Evolutionary conservation across 2,113 vertebrate species (phyloP), one percentile per base, ranked within the genome.

Genomic region (Mesembrinibis cayennensis): DNA sequence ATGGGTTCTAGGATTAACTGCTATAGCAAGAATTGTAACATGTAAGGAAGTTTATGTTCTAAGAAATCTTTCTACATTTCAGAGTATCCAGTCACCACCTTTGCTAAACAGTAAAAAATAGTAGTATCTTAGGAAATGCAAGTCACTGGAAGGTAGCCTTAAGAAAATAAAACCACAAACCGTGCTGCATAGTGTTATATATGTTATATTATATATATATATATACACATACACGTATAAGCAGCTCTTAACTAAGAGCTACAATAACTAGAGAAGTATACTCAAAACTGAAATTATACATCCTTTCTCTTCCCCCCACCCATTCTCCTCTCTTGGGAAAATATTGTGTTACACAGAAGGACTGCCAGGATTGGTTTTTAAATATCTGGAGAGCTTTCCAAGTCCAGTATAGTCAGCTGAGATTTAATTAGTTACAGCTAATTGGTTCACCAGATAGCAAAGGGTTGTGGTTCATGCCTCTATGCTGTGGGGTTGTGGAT

Each of bases 181-280:
- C 6, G 6, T 55, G 30, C 32, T 72, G 11, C 19, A 61, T 71
- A 55, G 13, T 78, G n/a, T 30, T 34, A 17, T 22, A 12, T 44
- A 44, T 30, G 44, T 15, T 40, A 8, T 55, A 42, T 42, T 25
- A 8, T 40, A 8, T 50, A 42, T 42, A 16, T 25, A 16, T 25
- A 27, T 15, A 70, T 7, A 4, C 2, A 27, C 17, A 70, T 7
- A 4, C 2, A 4, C 2, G 6, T 13, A 26, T 13, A 49, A 82
- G 21, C 16, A 66, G 34, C 13, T 72, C 49, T 66, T 91, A 55
- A 34, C 18, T 62, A 56, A 78, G 22, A 4, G 0, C 44, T 53
- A 40, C 25, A 50, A 0, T 29, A 80, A 66, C 26, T 56, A 34
- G 56, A 67, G 56, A 66, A 45, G 8, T 61, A 12, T 36, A 69